Evolutionary conservation across 2,888 invertebrate genomes (phyloP).

Genomic region (Acanthoscelides obtectus): DNA sequence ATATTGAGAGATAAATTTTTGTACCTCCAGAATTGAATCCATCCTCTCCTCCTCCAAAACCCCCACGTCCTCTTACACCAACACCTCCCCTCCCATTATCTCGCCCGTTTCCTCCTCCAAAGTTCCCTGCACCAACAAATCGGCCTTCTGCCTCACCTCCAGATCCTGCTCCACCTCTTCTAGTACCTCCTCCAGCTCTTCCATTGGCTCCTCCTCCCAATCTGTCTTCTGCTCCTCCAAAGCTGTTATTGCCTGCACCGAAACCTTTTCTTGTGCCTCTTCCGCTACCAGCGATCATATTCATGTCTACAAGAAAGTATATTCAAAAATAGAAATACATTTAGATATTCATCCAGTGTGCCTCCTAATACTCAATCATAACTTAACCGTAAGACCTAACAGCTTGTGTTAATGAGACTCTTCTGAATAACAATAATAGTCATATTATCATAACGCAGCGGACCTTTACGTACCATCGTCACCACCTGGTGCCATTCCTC

Average conservation of each 20-base stretch:
- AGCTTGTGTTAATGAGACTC: too few relatives aligned
- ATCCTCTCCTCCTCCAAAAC: background rate
- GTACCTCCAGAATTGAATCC: conserved; percentile 5
- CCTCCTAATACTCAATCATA: too few relatives aligned
- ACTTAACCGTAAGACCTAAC: too few relatives aligned
- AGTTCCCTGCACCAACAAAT: conserved; percentile 8
- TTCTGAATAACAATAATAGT: too few relatives aligned
- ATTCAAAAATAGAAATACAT: too few relatives aligned
- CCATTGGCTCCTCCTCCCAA: conserved; percentile 5
- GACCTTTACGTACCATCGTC: conserved; percentile 5
- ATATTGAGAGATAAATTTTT: too few relatives aligned
- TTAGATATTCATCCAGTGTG: too few relatives aligned
- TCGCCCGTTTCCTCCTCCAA: conserved; percentile 12
- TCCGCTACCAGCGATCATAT: conserved; percentile 5
- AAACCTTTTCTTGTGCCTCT: conserved; percentile 8
- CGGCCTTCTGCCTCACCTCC: conserved; percentile 11
- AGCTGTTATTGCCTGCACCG: background rate
- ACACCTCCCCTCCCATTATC: conserved; percentile 7
- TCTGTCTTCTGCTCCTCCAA: conserved; percentile 6
- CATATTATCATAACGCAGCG: too few relatives aligned
- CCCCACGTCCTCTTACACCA: conserved; percentile 5
- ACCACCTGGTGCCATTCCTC: conserved; percentile 7
- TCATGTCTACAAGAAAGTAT: background rate
- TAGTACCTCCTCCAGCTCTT: background rate
- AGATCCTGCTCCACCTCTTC: conserved; percentile 7